phyloP scores from a whole-genome alignment of 2,888 invertebrate genomes.

The Pardosa pseudoannulata region DNA sequence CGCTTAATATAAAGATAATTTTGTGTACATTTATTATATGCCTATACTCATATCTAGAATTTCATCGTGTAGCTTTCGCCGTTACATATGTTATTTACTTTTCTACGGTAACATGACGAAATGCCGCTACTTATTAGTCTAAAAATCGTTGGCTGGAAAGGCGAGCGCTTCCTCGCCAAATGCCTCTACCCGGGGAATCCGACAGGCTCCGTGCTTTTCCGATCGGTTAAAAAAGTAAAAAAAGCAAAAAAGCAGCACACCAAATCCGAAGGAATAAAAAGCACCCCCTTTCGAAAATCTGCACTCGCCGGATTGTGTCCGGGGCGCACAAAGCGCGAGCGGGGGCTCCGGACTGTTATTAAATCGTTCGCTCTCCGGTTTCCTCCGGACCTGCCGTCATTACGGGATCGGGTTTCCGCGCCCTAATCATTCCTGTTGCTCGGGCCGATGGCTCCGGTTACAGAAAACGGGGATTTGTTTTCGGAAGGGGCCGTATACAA shows the following conservation, averaged over 20 bases:
- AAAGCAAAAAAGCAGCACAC: constrained; percentile 38
- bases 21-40: too few relatives aligned
- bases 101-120: too few relatives aligned
- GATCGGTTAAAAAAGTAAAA: too few relatives aligned
- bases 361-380: constrained; percentile 70
- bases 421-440: constrained; percentile 72
- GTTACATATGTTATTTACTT: too few relatives aligned
- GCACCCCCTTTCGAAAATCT: constrained; percentile 14
- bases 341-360: constrained; percentile 68
- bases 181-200: background rate
- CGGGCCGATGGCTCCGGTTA: constrained; percentile 54
- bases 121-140: too few relatives aligned
- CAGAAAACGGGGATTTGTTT: constrained; percentile 71
- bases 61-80: too few relatives aligned
- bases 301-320: constrained; percentile 48
- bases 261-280: constrained; percentile 24
- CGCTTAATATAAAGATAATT: too few relatives aligned
- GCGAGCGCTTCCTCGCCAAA: constrained; percentile 46
- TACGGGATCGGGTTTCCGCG: constrained; percentile 67
- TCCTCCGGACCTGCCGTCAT: constrained; percentile 70
- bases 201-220: constrained; percentile 27
- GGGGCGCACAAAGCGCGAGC: constrained; percentile 49
- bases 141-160: too few relatives aligned
- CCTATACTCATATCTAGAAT: too few relatives aligned
- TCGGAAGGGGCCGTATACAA: constrained; percentile 32